phyloP scores from a whole-genome alignment of 2,797 vertebrate genomes.

The Ibycter americanus region DNA sequence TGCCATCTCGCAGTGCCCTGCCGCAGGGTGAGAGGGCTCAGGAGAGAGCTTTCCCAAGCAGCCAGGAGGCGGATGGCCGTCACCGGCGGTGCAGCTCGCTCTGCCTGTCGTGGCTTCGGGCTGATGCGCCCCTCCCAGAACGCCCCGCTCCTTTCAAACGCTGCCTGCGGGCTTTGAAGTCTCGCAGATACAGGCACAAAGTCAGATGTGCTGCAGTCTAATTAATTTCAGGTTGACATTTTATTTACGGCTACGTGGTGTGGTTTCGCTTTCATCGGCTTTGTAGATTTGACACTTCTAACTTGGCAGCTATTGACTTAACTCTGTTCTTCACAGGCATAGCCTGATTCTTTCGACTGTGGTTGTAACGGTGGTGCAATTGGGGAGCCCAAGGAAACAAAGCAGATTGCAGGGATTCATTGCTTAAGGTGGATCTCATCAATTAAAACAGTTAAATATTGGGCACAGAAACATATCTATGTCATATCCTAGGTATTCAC shows the following conservation, averaged over 20 bases:
- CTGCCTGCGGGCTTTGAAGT: slow-evolving; percentile 54
- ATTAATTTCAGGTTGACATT: slow-evolving; percentile 65
- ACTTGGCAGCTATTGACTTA: slow-evolving; percentile 38
- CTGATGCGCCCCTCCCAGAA: neutral
- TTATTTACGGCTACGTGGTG: slow-evolving; percentile 13
- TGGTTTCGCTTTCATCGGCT: neutral
- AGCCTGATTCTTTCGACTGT: neutral
- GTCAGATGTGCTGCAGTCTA: slow-evolving; percentile 39
- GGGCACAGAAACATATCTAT: neutral
- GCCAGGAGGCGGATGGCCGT: neutral
- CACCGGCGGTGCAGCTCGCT: fast-evolving
- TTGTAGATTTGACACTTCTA: neutral
- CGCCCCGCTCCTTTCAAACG: neutral
- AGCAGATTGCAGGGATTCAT: neutral
- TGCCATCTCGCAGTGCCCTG: neutral
- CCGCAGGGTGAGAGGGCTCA: neutral
- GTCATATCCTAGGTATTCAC: neutral
- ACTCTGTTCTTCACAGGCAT: neutral
- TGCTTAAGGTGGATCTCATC: neutral
- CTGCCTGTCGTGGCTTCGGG: neutral
- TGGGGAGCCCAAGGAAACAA: neutral
- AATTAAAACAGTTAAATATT: neutral
- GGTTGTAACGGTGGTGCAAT: neutral
- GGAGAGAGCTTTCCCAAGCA: neutral
- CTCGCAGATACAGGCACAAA: neutral